These are phyloP conservation scores for Cantharis lateralis DNA, from an alignment of 2,888 invertebrate genomes.

Conservation along the genomic window DNA sequence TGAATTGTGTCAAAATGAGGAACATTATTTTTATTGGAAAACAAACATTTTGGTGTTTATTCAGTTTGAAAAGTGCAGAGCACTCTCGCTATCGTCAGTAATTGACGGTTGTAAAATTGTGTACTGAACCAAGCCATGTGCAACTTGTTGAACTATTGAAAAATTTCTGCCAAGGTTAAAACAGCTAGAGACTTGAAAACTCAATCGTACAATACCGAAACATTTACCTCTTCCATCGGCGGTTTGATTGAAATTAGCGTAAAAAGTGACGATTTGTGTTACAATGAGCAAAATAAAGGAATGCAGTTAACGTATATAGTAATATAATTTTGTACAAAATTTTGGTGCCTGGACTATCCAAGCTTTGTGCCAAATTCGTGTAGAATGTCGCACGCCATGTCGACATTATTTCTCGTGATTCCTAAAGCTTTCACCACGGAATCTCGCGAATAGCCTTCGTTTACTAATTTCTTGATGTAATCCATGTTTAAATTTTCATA, in stretches of 20 bases:
- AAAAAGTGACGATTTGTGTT: background rate
- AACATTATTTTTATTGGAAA: background rate
- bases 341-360: constrained; percentile 34
- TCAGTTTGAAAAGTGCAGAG: too few species aligned
- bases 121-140: too few species aligned
- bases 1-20: background rate
- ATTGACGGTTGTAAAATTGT: too few species aligned
- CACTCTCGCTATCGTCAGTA: too few species aligned
- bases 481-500: constrained; percentile 92
- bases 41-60: background rate
- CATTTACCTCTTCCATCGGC: background rate
- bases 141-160: too few species aligned
- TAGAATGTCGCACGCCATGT: constrained; percentile 94
- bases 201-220: background rate
- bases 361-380: constrained; percentile 82
- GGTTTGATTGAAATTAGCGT: background rate
- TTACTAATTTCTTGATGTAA: constrained; percentile 85
- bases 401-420: constrained; percentile 90
- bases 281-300: background rate
- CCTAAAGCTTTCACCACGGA: constrained; percentile 90
- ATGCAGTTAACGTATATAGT: background rate
- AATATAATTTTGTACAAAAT: background rate
- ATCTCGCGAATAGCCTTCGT: constrained; percentile 89
- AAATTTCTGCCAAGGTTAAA: background rate
- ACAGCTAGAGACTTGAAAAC: background rate